These are phyloP conservation scores for Lasioglossum albipes DNA, from an alignment of 1,140 invertebrate species.

Conservation along the genomic window DNA sequence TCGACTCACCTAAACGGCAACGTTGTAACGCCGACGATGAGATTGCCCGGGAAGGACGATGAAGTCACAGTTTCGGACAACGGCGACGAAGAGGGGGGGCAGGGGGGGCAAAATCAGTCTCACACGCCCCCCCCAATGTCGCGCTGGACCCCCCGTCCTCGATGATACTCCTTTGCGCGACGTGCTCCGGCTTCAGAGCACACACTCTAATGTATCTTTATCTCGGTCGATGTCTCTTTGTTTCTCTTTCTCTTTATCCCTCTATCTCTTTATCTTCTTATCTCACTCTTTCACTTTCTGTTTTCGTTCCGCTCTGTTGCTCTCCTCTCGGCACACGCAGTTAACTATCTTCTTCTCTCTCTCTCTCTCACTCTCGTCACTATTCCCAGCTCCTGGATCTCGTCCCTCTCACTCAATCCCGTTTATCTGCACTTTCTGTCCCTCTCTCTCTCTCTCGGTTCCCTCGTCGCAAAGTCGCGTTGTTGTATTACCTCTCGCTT, in stretches of 20 bases:
- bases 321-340: background rate
- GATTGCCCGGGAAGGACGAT: constrained; percentile 35
- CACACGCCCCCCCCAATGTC: constrained; percentile 68
- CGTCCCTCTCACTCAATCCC: background rate
- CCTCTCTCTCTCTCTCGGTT: background rate
- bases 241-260: background rate
- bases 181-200: constrained; percentile 37
- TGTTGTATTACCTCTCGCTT: background rate
- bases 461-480: background rate
- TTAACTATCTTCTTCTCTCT: constrained; percentile 22
- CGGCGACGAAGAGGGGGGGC: constrained; percentile 41
- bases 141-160: constrained; percentile 56
- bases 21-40: constrained; percentile 52
- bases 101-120: constrained; percentile 65
- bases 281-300: too few relatives aligned
- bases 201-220: constrained; percentile 20
- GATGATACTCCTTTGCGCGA: constrained; percentile 29
- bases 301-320: background rate
- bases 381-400: background rate
- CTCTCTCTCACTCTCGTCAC: background rate
- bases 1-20: constrained; percentile 65
- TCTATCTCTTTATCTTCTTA: too few relatives aligned
- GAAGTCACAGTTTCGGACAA: constrained; percentile 37
- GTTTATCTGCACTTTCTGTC: background rate
- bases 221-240: background rate